phyloP scores from a whole-genome alignment of 1,140 invertebrate genomes.

The Tetraneura akinire region DNA sequence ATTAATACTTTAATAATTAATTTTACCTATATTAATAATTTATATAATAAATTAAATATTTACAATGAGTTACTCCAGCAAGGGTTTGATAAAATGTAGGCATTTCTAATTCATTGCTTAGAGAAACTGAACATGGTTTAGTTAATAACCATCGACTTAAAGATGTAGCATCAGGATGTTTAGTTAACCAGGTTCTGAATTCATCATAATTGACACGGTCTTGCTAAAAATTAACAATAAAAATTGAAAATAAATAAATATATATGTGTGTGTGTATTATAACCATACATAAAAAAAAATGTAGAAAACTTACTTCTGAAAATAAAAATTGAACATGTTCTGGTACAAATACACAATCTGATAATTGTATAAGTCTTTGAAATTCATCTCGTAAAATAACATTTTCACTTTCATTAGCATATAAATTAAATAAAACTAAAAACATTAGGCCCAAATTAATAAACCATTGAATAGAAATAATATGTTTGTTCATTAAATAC shows the following conservation, averaged over 20 bases:
- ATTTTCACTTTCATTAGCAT: slow-evolving; percentile 77
- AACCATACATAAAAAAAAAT: too few species aligned
- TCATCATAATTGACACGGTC: slow-evolving; percentile 71
- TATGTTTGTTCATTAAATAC: slow-evolving; percentile 54
- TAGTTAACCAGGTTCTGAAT: slow-evolving; percentile 70
- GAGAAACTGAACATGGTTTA: slow-evolving; percentile 67
- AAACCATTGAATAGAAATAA: slow-evolving; percentile 50
- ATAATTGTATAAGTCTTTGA: slow-evolving; percentile 57
- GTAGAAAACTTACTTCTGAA: slow-evolving; percentile 25
- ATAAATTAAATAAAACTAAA: slow-evolving; percentile 82
- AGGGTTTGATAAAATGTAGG: slow-evolving; percentile 90
- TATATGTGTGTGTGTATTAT: too few species aligned
- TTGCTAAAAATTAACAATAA: slow-evolving; percentile 57
- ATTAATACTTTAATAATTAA: not conserved
- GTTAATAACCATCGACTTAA: slow-evolving; percentile 79
- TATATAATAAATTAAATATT: slow-evolving; percentile 57
- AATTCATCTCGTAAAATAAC: slow-evolving; percentile 77
- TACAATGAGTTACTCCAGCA: slow-evolving; percentile 86
- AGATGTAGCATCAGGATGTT: slow-evolving; percentile 74
- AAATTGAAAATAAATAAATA: too few species aligned
- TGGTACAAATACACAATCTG: slow-evolving; percentile 37
- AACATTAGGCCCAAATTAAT: slow-evolving; percentile 54
- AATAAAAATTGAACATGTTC: slow-evolving; percentile 37
- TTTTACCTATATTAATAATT: not conserved
- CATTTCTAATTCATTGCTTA: slow-evolving; percentile 80